A percentile compares a stretch with the other conserved stretches of the same genome.
These are phyloP conservation scores for Lucinisca nassula DNA, from an alignment of 2,888 invertebrate species.

Conservation along the genomic window DNA sequence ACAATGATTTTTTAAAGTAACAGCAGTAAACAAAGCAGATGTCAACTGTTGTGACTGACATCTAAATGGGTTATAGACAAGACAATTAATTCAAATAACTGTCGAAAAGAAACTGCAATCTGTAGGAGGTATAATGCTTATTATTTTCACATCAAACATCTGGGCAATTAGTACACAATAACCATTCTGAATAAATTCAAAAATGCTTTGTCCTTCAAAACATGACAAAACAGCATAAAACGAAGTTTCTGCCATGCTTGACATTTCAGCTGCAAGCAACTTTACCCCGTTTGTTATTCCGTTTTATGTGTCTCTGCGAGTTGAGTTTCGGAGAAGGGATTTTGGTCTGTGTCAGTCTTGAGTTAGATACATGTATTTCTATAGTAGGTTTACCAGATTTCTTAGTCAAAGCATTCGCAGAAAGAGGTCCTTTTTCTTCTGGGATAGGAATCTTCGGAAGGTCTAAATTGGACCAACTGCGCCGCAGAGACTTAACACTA, in stretches of 20 bases:
- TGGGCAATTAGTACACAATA: not conserved
- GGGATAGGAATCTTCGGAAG: constrained; percentile 77
- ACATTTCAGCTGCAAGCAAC: constrained; percentile 56
- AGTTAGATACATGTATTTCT: constrained; percentile 41
- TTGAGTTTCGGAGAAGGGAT: constrained; percentile 68
- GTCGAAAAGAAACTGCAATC: no score
- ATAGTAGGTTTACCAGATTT: constrained; percentile 60
- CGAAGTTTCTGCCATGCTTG: not conserved
- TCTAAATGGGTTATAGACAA: no score
- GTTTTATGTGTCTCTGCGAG: constrained; percentile 45
- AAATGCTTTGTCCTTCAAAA: not conserved
- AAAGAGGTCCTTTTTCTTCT: constrained; percentile 64
- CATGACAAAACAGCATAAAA: not conserved
- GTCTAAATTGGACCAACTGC: constrained; percentile 78
- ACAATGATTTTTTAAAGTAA: no score
- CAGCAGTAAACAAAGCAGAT: no score
- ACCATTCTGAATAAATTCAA: not conserved
- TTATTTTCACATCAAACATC: not conserved
- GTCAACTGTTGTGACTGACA: no score
- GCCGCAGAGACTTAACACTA: constrained; percentile 72
- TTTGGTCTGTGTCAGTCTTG: constrained; percentile 58
- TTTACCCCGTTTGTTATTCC: constrained; percentile 72
- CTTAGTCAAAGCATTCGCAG: not conserved
- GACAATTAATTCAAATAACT: no score
- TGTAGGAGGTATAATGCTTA: no score